Base-by-base conservation (phyloP, 2,113 vertebrate species). In the Leiothrix lutea region DNA sequence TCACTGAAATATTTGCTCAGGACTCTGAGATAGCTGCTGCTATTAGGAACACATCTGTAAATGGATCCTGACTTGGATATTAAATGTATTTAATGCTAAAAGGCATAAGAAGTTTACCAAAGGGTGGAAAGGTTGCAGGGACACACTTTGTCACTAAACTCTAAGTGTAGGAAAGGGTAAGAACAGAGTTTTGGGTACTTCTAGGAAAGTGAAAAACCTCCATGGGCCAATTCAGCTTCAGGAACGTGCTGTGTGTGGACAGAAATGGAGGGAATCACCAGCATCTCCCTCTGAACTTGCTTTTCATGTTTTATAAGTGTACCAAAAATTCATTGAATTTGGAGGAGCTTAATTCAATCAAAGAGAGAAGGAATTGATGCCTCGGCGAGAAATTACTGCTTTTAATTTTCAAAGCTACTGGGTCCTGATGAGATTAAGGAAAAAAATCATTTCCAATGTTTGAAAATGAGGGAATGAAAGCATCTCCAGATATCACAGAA, bases 401-500 rank as follows among this genome's bases (percentile, higher is more conserved):
- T 95, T 57, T 58, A 12, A 65, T 95, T 89, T 69, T 82, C 88
- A 92, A 88, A 95, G 77, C 80, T 73, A 28, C 25, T 54, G 66
- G 35, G 50, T 88, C 61, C 24, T 67, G 69, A 86, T 73, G 75
- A 90, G 89, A 65, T 67, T 48, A 9, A 51, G 8, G 8, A 47
- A 71, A 50, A 50, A 53, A 84, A 22, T 24, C 3, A 61, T 62
- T 89, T 91, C 66, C 47, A 85, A 5, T 67, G 69, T 53, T 56
- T 51, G 85, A 86, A 94, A 93, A 60, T 25, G 67, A 95, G 88
- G 78, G 88, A 95, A 86, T 31, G 54, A 88, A 91, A 93, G 29
- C 40, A 45, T 73, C 69, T 93, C 29, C 26, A 92, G 85, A 21
- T 51, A 71, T 25, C 80, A 95, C 53, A 95, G 82, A 25, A 53